Percentiles rank a stretch among this genome's conserved stretches.
Evolutionary conservation across 2,113 vertebrate species (phyloP).

Genomic region (Eptesicus fuscus): DNA sequence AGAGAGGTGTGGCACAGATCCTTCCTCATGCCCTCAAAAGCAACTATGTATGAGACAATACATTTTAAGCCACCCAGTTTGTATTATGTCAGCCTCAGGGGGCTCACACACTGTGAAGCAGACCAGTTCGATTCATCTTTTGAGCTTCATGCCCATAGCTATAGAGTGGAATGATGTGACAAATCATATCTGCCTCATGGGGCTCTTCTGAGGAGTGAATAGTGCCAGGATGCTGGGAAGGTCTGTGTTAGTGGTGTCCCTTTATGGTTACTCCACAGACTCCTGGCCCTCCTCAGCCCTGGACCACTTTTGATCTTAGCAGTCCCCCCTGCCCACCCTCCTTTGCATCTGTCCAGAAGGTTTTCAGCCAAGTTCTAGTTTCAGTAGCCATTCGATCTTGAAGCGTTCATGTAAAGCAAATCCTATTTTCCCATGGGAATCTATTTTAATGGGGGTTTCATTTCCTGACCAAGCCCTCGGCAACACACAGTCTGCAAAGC

Average conservation of each 20-base stretch:
- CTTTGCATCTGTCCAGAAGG: neutral
- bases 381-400: neutral
- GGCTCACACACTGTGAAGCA: neutral
- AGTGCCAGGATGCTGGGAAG: neutral
- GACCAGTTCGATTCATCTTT: neutral
- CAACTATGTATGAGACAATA: neutral
- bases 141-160: neutral
- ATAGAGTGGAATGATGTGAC: neutral
- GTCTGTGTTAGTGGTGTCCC: neutral
- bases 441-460: neutral
- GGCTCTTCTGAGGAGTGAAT: neutral
- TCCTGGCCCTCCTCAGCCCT: neutral
- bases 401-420: neutral
- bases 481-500: neutral
- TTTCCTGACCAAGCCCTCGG: neutral
- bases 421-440: neutral
- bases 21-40: neutral
- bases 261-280: neutral
- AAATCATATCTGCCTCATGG: neutral
- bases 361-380: neutral
- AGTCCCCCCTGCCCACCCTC: neutral
- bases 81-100: neutral
- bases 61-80: neutral
- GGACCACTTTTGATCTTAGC: neutral
- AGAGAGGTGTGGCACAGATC: neutral